Evolutionary conservation across 2,888 invertebrate species (phyloP), one percentile per base, ranked within the genome.

Genomic region (Orthosia gracilis): DNA sequence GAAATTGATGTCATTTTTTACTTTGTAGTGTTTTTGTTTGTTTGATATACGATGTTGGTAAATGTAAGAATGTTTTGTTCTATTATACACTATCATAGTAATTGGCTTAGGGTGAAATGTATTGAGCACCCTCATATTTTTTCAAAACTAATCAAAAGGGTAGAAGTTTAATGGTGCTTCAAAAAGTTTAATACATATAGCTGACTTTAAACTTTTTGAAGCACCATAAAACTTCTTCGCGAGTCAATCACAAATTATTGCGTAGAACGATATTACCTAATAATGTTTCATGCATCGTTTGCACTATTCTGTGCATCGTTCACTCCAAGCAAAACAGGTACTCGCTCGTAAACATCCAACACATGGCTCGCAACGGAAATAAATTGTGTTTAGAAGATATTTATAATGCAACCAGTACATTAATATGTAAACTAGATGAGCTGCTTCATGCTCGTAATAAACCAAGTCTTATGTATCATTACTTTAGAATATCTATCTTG

Each of bases 281-380:
- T 9, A 64, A 52, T 1, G 52, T 50, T 26, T 18, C n/a, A 12
- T 40, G 69, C 21, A 50, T 45, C 23, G 73, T 47, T 52, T 18
- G 3, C 68, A n/a, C 31, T 18, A 5, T 12, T 50, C 3, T 52
- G n/a, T 45, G 65, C 82, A 61, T 52, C 31, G 18, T 50, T 40
- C 47, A 11, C 18, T 23, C 4, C n/a, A 49, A 13, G 31, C 65
- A 15, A 52, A 52, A 18, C 57, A 59, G 47, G 26, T 72, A 45
- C 57, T 31, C 31, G 49, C 49, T 68, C 67, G 64, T 68, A 78
- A 72, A 68, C 52, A 49, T 59, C 12, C 17, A 47, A 31, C 79
- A 83, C 67, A 83, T 80, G 66, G 71, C 79, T 62, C 15, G 54
- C 58, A 55, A 50, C 78, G 26, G 31, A 78, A 70, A 79, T 71